Evolutionary conservation across 2,888 invertebrate genomes (phyloP), one percentile per base, ranked within the genome.

Genomic region (Sminthurides aquaticus): DNA sequence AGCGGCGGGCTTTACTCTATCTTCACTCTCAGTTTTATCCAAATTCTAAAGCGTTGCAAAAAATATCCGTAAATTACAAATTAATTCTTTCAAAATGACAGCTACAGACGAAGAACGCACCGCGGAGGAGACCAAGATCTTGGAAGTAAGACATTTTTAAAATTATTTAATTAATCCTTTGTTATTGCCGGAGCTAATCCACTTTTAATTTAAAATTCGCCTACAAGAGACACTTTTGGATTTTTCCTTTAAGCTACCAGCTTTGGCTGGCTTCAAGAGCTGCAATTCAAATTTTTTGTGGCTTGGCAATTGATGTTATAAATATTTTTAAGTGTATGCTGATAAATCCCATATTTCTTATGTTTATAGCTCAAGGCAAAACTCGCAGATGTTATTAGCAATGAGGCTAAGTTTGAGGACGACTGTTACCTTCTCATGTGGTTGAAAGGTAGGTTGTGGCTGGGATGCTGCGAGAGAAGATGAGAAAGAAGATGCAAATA

Each of bases 351-450:
- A n/a, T n/a, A n/a, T n/a, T n/a, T n/a, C n/a, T n/a, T n/a, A n/a
- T n/a, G n/a, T n/a, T n/a, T 20, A 20, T 20, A 52, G 52, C 52
- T 52, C 11, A 52, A 52, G 52, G 52, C 18, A 8, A 52, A 52
- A 20, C 18, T 52, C 22, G 18, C 52, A 22, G 52, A 52, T 20
- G 22, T 52, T 8, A 22, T 22, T 20, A 22, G 5, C 5, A 43
- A 8, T 11, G 52, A 52, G 20, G 5, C 52, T 8, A 52, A 52
- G 52, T 52, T 52, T 20, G 20, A 52, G 20, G 52, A 52, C 52
- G 15, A 52, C 20, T 52, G 52, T 20, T 52, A 52, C 20, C 52
- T 52, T 20, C 52, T 52, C 52, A 52, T 52, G 52, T 52, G 52
- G 52, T 20, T 52, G 20, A 52, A 52, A 52, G 52, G 52, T 52